These are phyloP conservation scores for Grapholita molesta DNA, from an alignment of 1,140 invertebrate species.

Conservation along the genomic window DNA sequence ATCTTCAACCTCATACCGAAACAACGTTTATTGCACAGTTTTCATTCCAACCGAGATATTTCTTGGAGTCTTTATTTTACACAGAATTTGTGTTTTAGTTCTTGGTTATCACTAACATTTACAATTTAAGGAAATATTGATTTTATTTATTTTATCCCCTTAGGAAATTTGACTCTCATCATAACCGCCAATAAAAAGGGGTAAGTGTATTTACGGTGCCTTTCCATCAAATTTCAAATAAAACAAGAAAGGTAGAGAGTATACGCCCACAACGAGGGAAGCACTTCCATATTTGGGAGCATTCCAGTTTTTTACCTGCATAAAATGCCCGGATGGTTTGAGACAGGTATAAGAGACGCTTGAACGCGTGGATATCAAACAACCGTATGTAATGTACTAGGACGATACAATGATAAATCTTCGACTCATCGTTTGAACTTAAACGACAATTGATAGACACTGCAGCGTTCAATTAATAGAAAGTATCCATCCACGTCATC, in stretches of 20 bases:
- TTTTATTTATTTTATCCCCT: not conserved
- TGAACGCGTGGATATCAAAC: not conserved
- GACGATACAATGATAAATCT: not conserved
- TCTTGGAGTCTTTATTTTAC: not conserved
- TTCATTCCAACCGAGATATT: not conserved
- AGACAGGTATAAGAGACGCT: constrained; percentile 5
- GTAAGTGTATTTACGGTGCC: not conserved
- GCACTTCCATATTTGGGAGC: not conserved
- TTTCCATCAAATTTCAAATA: not conserved
- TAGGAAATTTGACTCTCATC: not conserved
- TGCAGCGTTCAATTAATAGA: not conserved
- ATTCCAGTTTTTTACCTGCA: constrained; percentile 2
- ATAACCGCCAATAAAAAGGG: not conserved
- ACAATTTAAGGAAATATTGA: not conserved
- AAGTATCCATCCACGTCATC: not conserved
- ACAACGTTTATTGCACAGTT: not conserved
- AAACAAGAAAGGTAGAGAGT: not conserved
- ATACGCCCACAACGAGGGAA: not conserved
- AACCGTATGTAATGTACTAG: not conserved
- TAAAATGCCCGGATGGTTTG: not conserved
- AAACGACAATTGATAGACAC: constrained; percentile 3
- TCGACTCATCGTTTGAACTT: not conserved
- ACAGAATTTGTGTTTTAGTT: not conserved
- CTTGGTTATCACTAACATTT: not conserved
- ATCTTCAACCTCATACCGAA: not conserved